Evolutionary conservation across 1,140 invertebrate genomes (phyloP).

Genomic region (Uloborus diversus): DNA sequence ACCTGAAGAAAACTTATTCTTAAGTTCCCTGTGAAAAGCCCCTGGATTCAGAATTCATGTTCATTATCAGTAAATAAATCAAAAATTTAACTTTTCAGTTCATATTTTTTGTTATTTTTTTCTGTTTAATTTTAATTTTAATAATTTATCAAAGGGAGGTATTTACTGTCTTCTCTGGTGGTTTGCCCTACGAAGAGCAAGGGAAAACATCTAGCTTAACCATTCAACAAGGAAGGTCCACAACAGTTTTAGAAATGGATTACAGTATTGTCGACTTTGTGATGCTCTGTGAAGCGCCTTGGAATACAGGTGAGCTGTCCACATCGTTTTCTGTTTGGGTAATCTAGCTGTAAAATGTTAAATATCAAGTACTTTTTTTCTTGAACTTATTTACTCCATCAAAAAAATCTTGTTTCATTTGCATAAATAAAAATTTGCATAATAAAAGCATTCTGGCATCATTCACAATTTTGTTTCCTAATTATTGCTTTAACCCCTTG

Average conservation of each 20-base stretch:
- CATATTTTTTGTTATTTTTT: background rate
- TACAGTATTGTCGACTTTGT: conserved; percentile 98
- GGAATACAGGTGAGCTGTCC: conserved; percentile 74
- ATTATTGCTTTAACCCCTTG: too few relatives aligned
- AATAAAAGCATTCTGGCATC: background rate
- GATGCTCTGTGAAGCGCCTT: conserved; percentile 92
- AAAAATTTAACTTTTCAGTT: background rate
- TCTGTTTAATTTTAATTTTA: too few relatives aligned
- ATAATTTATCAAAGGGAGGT: conserved; percentile 72
- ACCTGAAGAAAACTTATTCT: too few relatives aligned
- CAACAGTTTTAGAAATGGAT: conserved; percentile 98
- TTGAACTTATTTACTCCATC: too few relatives aligned
- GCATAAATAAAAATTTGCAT: background rate
- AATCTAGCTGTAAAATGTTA: too few relatives aligned
- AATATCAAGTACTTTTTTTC: too few relatives aligned
- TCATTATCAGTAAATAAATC: background rate
- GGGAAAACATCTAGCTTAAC: conserved; percentile 78
- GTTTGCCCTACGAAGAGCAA: conserved; percentile 85
- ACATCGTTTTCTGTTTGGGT: too few relatives aligned
- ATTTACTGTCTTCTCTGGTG: conserved; percentile 94
- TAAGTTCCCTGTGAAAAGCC: too few relatives aligned
- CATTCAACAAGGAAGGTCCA: conserved; percentile 92
- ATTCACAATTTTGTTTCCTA: background rate
- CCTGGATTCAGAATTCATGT: too few relatives aligned
- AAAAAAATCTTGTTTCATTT: too few relatives aligned